Evolutionary conservation across 1,140 invertebrate species (phyloP), one percentile per base, ranked within the genome.

Genomic region (Manduca sexta): DNA sequence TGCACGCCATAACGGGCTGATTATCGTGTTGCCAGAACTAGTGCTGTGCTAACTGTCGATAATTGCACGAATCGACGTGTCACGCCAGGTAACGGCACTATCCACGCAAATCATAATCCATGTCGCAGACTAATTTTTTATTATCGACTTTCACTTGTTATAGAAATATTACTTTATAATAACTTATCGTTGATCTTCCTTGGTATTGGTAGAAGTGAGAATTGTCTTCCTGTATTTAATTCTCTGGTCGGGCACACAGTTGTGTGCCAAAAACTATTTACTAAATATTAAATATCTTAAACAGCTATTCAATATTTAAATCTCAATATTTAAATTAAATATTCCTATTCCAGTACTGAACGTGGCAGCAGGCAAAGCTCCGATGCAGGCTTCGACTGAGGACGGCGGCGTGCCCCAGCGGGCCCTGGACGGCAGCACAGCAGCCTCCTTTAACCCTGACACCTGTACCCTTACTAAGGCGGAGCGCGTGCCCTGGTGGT

Each of bases 281-380:
- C n/a, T n/a, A n/a, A n/a, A n/a, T n/a, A n/a, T n/a, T n/a, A n/a
- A n/a, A n/a, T n/a, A n/a, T n/a, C n/a, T n/a, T n/a, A n/a, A n/a
- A n/a, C n/a, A n/a, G n/a, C n/a, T 2, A 17, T 16, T 5, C 13
- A 16, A 16, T 16, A 18, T 39, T 15, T 5, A 39, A 2, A 16
- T 16, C 12, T 21, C 10, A 18, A 42, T 29, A 26, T 29, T 26
- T 26, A 1, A 10, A 40, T 40, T 14, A 39, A 40, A 15, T 16
- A 46, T 30, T 59, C 64, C 54, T 69, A 29, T 89, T 88, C 1
- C 89, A 97, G 96, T 98, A 40, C 69, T 97, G n/a, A 97, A 98
- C 77, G 96, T 98, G 33, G 96, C 96, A 1, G 95, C 95, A 14
- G 96, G 96, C 7, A 98, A 98, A 81, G 96, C 96, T 0, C 95